Evolutionary conservation across 2,888 invertebrate species (phyloP), one percentile per base, ranked within the genome.

Genomic region (Drosophila glabriapex): DNA sequence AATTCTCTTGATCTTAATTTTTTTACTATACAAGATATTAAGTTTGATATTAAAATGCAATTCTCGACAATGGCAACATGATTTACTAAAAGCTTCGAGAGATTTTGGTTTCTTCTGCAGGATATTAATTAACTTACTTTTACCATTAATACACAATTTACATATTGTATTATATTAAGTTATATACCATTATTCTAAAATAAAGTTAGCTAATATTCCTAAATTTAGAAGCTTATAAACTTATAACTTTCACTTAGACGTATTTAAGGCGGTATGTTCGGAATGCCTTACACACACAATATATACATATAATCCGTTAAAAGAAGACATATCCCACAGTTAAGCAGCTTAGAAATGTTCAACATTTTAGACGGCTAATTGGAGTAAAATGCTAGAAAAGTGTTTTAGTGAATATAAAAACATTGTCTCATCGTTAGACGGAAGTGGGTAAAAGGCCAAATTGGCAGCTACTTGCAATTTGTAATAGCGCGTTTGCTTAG

Each of bases 391-490:
- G 28, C 16, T 54, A 2, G 16, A 29, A 63, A 43, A 39, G 2
- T 14, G 33, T 37, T 49, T 19, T 25, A 19, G 3, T n/a, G 50
- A 39, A 28, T 60, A 25, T n/a, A 35, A 19, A 31, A 60, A 33
- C 53, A 62, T n/a, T 67, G 73, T 55, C 60, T 56, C 53, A 41
- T 49, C 22, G 28, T 61, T 54, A 64, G 73, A 50, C 66, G 66
- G 67, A 75, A 78, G 60, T 66, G 65, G 49, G 49, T 41, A 75
- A 64, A 78, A 74, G 66, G 50, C 78, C 64, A 74, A 80, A 68
- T 82, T 70, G 74, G 63, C 43, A 68, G 82, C 68, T 33, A 49
- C 37, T 68, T 63, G 75, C 80, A 80, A 82, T 82, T 82, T 79
- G 81, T 81, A 70, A 77, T 66, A 76, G 62, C 68, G 68, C 74